Percentiles rank a stretch among this genome's conserved stretches.
phyloP scores from a whole-genome alignment of 2,113 vertebrate genomes.

The Erpornis zantholeuca region DNA sequence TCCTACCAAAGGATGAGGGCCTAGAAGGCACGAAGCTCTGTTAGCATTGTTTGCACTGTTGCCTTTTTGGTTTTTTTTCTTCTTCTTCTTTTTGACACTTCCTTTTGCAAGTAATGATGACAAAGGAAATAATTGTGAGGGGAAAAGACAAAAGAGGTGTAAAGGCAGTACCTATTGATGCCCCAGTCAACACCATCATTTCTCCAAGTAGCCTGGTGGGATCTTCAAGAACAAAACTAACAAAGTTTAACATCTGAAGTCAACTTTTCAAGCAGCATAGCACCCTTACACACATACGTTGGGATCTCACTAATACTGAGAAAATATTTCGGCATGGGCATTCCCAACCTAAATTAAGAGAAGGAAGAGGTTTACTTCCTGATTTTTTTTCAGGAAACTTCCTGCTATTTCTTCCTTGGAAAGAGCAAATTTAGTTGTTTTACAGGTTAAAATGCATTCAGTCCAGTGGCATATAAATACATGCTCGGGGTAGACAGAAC shows the following conservation, averaged over 20 bases:
- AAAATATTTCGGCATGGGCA: neutral
- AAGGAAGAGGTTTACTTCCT: neutral
- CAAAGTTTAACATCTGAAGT: neutral
- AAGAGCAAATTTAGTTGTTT: neutral
- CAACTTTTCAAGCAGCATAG: neutral
- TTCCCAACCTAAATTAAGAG: neutral
- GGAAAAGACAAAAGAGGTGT: neutral
- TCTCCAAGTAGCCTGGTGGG: neutral
- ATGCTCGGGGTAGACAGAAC: neutral
- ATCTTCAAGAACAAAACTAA: neutral
- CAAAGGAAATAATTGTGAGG: neutral
- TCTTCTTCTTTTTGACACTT: neutral
- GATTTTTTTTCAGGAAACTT: neutral
- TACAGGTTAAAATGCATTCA: neutral
- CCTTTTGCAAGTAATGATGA: neutral
- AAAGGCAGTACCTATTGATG: neutral
- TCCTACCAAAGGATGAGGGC: neutral
- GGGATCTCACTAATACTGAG: neutral
- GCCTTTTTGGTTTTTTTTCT: neutral
- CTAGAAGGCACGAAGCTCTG: neutral
- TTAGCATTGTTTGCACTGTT: neutral
- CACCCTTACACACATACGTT: neutral
- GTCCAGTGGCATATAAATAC: neutral
- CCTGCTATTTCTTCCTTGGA: neutral
- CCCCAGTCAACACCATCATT: neutral